Evolutionary conservation across 2,797 vertebrate species (phyloP).

Genomic region (Sebastes reedi): DNA sequence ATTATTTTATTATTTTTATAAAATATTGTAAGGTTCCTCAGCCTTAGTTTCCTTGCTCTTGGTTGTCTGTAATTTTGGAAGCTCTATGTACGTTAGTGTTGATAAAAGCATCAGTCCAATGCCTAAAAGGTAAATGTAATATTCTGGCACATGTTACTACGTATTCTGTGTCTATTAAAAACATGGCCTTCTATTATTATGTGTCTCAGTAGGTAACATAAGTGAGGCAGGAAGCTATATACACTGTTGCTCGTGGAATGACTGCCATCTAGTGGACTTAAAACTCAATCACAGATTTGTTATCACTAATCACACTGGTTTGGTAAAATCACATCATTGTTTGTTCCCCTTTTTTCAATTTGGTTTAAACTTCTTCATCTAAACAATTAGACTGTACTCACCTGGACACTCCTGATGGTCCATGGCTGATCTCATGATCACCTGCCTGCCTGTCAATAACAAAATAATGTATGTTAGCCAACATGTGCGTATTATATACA

Average conservation of each 20-base stretch:
- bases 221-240: neutral
- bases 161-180: no score
- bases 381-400: slow-evolving; percentile 41
- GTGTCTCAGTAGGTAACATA: no score
- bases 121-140: neutral
- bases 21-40: neutral
- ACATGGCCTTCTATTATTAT: no score
- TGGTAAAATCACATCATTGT: neutral
- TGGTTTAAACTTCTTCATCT: neutral
- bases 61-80: neutral
- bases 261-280: slow-evolving; percentile 58
- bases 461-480: neutral
- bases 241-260: neutral
- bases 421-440: slow-evolving; percentile 79
- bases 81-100: neutral
- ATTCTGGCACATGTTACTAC: no score
- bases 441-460: slow-evolving; percentile 69
- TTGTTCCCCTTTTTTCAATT: neutral
- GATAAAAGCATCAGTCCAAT: neutral
- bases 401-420: slow-evolving; percentile 83
- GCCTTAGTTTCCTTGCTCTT: neutral
- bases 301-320: neutral
- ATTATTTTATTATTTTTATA: no score
- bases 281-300: slow-evolving; percentile 2
- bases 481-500: neutral